These are phyloP conservation scores for Mizuhopecten yessoensis DNA, from an alignment of 1,140 invertebrate genomes.

Conservation along the genomic window DNA sequence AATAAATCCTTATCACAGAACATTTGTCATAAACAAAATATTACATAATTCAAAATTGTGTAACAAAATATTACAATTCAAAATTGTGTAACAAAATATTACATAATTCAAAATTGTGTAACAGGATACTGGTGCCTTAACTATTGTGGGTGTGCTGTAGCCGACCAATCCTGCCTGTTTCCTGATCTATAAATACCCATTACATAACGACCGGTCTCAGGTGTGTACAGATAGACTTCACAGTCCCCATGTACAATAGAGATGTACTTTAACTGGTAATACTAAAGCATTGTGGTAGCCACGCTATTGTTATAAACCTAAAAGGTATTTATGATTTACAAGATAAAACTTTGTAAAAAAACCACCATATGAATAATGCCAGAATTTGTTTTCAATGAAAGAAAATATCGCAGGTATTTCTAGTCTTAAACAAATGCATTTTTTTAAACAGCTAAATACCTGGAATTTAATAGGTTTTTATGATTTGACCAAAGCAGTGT, in stretches of 20 bases:
- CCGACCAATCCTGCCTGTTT: no score
- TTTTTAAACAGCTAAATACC: background rate
- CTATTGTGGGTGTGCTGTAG: no score
- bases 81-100: no score
- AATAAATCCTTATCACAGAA: no score
- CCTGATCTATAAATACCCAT: background rate
- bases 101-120: no score
- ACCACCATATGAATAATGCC: background rate
- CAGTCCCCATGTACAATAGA: background rate
- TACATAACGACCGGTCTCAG: background rate
- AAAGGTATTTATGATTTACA: constrained; percentile 33
- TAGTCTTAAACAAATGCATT: background rate
- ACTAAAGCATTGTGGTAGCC: background rate
- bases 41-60: no score
- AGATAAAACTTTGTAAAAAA: background rate
- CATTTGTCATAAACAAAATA: no score
- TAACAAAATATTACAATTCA: no score
- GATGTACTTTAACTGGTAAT: background rate
- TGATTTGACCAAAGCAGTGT: background rate
- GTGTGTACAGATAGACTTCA: background rate
- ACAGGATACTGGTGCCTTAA: no score
- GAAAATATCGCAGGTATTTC: background rate
- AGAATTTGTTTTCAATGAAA: background rate
- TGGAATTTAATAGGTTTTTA: background rate
- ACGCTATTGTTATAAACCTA: background rate